These are phyloP conservation scores for Amphipyra tragopoginis DNA, from an alignment of 2,888 invertebrate species.

Conservation along the genomic window DNA sequence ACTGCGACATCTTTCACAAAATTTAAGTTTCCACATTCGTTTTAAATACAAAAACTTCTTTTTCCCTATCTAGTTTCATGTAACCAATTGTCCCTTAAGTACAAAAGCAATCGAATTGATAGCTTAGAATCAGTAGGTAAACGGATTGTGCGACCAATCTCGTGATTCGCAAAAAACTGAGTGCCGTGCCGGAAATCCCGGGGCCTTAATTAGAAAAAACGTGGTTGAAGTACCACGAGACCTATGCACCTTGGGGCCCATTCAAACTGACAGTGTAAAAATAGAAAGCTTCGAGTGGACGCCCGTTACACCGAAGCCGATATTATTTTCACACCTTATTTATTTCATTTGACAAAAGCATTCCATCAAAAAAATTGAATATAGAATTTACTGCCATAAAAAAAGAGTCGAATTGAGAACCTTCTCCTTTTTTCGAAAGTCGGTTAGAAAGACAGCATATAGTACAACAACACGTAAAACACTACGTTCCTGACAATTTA, in stretches of 20 bases:
- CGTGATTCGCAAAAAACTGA: slow-evolving; percentile 58
- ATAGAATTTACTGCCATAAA: no score
- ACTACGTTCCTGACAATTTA: no score
- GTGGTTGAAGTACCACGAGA: slow-evolving; percentile 64
- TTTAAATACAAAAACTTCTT: background rate
- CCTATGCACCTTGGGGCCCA: slow-evolving; percentile 78
- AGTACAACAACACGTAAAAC: no score
- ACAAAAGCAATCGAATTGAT: slow-evolving; percentile 32
- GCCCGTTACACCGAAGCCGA: slow-evolving; percentile 67
- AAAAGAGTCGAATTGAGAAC: no score
- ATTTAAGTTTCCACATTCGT: background rate
- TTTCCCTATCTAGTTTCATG: background rate
- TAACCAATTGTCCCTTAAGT: slow-evolving; percentile 7
- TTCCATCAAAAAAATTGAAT: no score
- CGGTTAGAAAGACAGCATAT: no score
- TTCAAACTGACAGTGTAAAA: slow-evolving; percentile 80
- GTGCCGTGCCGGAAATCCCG: slow-evolving; percentile 62
- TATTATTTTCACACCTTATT: slow-evolving; percentile 23
- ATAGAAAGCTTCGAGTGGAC: slow-evolving; percentile 71
- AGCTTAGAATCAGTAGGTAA: slow-evolving; percentile 26
- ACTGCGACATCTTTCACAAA: background rate
- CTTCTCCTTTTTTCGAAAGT: no score
- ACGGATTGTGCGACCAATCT: slow-evolving; percentile 35
- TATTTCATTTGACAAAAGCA: background rate
- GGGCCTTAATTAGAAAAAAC: slow-evolving; percentile 76